These are phyloP conservation scores for Boleophthalmus pectinirostris DNA, from an alignment of 2,113 vertebrate genomes.

Conservation along the genomic window DNA sequence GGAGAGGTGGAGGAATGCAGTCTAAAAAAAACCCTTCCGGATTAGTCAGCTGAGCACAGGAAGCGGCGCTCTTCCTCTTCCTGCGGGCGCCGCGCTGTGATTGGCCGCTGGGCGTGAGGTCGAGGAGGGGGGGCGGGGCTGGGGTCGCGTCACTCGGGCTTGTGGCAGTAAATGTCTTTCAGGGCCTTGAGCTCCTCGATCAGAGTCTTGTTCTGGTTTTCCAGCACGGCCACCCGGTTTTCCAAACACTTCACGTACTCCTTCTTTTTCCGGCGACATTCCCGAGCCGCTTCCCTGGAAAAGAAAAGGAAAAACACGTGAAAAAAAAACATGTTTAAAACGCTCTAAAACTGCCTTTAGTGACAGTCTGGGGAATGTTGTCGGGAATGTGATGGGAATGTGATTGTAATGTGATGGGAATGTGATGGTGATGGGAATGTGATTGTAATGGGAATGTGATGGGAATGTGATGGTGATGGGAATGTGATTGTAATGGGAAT, in stretches of 20 bases:
- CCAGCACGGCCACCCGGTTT: slow-evolving; percentile 96
- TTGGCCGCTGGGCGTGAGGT: neutral
- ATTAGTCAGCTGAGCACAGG: slow-evolving; percentile 25
- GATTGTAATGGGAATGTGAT: too few relatives aligned
- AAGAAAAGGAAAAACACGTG: slow-evolving; percentile 45
- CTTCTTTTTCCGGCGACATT: slow-evolving; percentile 98
- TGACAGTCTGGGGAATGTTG: too few relatives aligned
- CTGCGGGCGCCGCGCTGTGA: slow-evolving; percentile 19
- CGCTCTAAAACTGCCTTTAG: too few relatives aligned
- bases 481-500: too few relatives aligned
- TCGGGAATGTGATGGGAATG: too few relatives aligned
- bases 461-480: too few relatives aligned
- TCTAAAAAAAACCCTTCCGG: neutral
- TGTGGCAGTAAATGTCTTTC: slow-evolving; percentile 99
- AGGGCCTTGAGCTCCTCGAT: slow-evolving; percentile 98
- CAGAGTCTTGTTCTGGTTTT: slow-evolving; percentile 99
- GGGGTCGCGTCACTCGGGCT: slow-evolving; percentile 80
- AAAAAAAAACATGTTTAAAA: too few relatives aligned
- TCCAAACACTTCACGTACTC: slow-evolving; percentile 99
- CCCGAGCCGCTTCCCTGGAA: slow-evolving; percentile 93
- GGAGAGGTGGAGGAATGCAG: neutral
- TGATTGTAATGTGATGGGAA: too few relatives aligned
- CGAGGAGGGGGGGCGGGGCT: neutral
- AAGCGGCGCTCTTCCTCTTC: slow-evolving; percentile 61
- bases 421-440: too few relatives aligned